Evolutionary conservation across 2,888 invertebrate genomes (phyloP).

Genomic region (Lithosia quadra): DNA sequence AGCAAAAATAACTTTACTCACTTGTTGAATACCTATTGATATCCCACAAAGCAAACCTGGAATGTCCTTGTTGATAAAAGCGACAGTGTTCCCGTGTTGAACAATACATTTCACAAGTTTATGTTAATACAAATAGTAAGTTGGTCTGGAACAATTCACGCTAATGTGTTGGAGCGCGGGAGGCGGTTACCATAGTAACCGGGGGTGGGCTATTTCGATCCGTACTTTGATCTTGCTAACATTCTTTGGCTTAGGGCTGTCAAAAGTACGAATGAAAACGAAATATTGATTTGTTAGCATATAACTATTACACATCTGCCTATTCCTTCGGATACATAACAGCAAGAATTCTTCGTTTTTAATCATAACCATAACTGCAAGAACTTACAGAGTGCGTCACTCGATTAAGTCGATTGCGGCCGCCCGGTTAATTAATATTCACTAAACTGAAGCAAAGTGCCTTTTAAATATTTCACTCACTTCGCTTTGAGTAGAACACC

Average conservation of each 20-base stretch:
- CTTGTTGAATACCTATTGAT: neutral
- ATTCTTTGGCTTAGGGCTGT: slow-evolving; percentile 49
- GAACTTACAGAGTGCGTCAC: neutral
- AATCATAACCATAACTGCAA: neutral
- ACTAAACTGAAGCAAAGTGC: neutral
- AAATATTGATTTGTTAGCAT: too few species aligned
- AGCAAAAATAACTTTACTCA: neutral
- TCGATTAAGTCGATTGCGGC: neutral
- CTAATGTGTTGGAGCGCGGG: slow-evolving; percentile 52
- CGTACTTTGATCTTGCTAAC: slow-evolving; percentile 61
- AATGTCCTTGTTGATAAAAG: neutral
- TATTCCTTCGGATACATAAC: too few species aligned
- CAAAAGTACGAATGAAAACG: slow-evolving; percentile 19
- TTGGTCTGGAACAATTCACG: slow-evolving; percentile 31
- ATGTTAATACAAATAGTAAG: slow-evolving; percentile 28
- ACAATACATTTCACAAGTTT: slow-evolving; percentile 13
- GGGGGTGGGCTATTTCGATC: slow-evolving; percentile 62
- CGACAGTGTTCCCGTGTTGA: neutral
- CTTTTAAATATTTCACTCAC: too few species aligned
- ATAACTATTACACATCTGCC: too few species aligned
- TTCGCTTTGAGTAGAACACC: too few species aligned
- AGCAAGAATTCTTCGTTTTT: neutral
- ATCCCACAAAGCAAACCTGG: neutral
- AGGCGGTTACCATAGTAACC: slow-evolving; percentile 71
- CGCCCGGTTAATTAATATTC: neutral